A percentile compares a stretch with the other conserved stretches of the same genome.
These are phyloP conservation scores for Columbina picui DNA, from an alignment of 2,113 vertebrate genomes.

Conservation along the genomic window DNA sequence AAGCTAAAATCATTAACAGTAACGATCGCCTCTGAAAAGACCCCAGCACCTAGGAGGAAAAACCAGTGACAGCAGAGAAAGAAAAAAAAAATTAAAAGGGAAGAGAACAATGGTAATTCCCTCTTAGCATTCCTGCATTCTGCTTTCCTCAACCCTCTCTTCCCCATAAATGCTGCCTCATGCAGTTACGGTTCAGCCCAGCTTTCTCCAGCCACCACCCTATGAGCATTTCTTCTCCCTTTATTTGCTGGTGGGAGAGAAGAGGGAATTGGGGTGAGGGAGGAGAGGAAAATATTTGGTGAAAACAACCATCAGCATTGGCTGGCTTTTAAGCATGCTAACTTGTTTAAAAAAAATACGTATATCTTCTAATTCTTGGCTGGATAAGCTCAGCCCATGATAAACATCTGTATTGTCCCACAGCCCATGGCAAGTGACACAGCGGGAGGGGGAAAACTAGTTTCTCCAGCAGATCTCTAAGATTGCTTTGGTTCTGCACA, in stretches of 20 bases:
- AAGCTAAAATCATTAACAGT: conserved; percentile 69
- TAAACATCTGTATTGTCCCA: neutral
- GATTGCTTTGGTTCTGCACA: neutral
- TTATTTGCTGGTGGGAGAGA: neutral
- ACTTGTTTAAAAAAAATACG: neutral
- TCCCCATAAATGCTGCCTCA: neutral
- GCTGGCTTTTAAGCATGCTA: neutral
- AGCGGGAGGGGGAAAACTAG: neutral
- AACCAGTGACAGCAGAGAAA: neutral
- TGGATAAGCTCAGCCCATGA: neutral
- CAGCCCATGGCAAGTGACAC: fast-evolving
- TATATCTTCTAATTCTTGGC: neutral
- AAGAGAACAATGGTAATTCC: neutral
- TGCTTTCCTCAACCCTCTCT: neutral
- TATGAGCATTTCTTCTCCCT: neutral
- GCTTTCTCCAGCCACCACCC: neutral
- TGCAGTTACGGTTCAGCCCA: neutral
- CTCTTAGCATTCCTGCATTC: neutral
- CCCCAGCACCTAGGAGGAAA: conserved; percentile 33
- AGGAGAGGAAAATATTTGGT: neutral
- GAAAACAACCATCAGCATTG: neutral
- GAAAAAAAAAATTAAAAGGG: neutral
- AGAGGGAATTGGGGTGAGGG: neutral
- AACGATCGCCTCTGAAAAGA: conserved; percentile 49
- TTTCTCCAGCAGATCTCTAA: neutral